Evolutionary conservation across 2,113 vertebrate genomes (phyloP).

Genomic region (Python bivittatus): DNA sequence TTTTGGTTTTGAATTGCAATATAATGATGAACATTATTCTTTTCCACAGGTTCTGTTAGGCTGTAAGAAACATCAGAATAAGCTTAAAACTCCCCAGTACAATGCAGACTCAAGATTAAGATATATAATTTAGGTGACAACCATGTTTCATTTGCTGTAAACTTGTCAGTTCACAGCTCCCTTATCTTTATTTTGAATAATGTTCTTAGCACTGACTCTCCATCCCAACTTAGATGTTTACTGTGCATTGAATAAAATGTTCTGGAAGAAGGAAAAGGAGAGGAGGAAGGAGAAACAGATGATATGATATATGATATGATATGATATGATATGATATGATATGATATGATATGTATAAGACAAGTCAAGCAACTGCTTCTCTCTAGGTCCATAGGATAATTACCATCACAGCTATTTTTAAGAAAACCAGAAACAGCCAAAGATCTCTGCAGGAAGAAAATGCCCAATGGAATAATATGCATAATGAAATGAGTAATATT

Average conservation of each 20-base stretch:
- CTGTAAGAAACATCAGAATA: slow-evolving; percentile 20
- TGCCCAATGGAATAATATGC: not conserved
- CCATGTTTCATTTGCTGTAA: slow-evolving; percentile 29
- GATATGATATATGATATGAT: slow-evolving; percentile 18
- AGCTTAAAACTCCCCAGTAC: slow-evolving; percentile 17
- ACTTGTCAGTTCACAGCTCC: slow-evolving; percentile 20
- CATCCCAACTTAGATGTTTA: slow-evolving; percentile 26
- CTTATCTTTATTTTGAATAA: slow-evolving; percentile 45
- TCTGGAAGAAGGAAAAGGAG: slow-evolving; percentile 19
- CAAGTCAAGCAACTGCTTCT: not conserved
- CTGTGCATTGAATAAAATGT: slow-evolving; percentile 44
- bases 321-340: no score
- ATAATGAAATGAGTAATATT: not conserved
- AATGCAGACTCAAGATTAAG: slow-evolving; percentile 31
- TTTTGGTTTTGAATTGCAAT: slow-evolving; percentile 25
- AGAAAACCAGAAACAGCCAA: not conserved
- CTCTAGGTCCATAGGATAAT: not conserved
- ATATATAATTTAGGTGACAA: slow-evolving; percentile 36
- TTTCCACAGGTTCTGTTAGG: slow-evolving; percentile 7
- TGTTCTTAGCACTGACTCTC: slow-evolving; percentile 32
- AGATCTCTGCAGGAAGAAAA: not conserved
- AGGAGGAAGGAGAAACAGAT: not conserved
- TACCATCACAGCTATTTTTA: not conserved
- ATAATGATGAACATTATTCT: slow-evolving; percentile 11
- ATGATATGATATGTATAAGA: slow-evolving; percentile 23